Base-by-base conservation (phyloP, 2,888 invertebrate genomes). In the Chymomyza procnemis region DNA sequence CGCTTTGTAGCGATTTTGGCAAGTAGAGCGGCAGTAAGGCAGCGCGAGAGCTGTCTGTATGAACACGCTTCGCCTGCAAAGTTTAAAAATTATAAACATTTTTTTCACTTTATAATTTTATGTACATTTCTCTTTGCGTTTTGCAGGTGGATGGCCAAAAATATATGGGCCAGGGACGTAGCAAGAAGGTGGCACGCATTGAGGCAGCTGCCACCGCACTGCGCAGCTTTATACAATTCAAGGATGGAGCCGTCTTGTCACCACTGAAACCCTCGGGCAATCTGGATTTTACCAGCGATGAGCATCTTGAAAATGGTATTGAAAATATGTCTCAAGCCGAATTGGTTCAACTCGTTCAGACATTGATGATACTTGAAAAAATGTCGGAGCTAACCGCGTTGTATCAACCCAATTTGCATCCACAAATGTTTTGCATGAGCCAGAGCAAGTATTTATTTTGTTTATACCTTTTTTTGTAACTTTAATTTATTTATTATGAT, bases 211-310 rank as follows among this genome's bases (percentile, higher is more conserved):
- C 92, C 67, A 91, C 92, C 50, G 93, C 93, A 6, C 79, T 93
- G 61, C 92, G 92, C 69, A 93, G 93, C 54, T 93, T 93, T 85
- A 92, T 93, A 73, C 93, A 93, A 84, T 92, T 93, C 76, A 93
- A 93, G 78, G 91, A 92, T 82, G 88, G 90, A 54, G 89, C 90
- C 47, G 86, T 89, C 26, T 71, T 91, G 48, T 84, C 89, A 68
- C 88, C 90, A 62, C 65, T 91, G 64, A 91, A 91, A 78, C 89
- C 91, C 56, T 81, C 90, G 41, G 89, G 89, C 71, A 91, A 91
- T 79, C 82, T 92, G 78, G 93, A 93, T 86, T 93, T 93, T 77
- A 92, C 92, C 64, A 92, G 92, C 75, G 93, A 93, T 85, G 90
- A 91, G 71, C 90, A 91, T 83, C 85, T 91, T 79, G 90, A 91